Base-by-base conservation (phyloP, 1,140 invertebrate species). In the Drosophila novamexicana region DNA sequence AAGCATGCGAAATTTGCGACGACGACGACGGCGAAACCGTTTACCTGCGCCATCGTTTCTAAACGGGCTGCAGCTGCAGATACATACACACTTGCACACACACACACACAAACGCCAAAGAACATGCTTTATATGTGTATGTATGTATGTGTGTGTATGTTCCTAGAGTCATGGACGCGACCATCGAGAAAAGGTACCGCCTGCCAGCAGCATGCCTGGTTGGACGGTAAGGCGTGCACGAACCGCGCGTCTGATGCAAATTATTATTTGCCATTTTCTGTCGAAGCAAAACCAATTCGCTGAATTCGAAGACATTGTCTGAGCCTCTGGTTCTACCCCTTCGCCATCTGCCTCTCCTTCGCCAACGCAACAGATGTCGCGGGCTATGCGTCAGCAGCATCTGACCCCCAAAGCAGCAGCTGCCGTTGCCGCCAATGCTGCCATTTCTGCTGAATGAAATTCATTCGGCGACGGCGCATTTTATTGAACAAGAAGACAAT, bases 391-490 rank as follows among this genome's bases (percentile, higher is more conserved):
- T 86, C 82, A 85, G 82, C 71, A 40, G 40, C 56, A 34, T 58
- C 56, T 47, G 65, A 73, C 69, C 53, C 58, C 54, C 67, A 75
- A 75, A 61, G 47, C 18, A 57, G 69, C 67, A 67, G 77, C 77
- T 73, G 66, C 64, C 22, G 4, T 29, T 83, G 76, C 34, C 8
- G 34, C 18, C 5, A 22, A 39, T 44, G 45, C 53, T 36, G 18
- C 59, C 37, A 67, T 59, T 66, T 76, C 77, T 77, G 71, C 64
- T 86, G 76, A 86, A 86, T 89, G 84, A 88, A 86, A 89, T 71
- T 77, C 63, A 77, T 49, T 61, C 53, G 57, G 63, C 75, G 49
- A 53, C 37, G 56, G 50, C 58, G 77, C 54, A 73, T 84, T 84
- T 84, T 84, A 84, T 84, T 84, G 70, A 81, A 78, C 57, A 64